A percentile compares a stretch with the other conserved stretches of the same genome.
Conservation (phyloP, 2,888 invertebrate genomes). For the Cheilosia vernalis region DNA sequence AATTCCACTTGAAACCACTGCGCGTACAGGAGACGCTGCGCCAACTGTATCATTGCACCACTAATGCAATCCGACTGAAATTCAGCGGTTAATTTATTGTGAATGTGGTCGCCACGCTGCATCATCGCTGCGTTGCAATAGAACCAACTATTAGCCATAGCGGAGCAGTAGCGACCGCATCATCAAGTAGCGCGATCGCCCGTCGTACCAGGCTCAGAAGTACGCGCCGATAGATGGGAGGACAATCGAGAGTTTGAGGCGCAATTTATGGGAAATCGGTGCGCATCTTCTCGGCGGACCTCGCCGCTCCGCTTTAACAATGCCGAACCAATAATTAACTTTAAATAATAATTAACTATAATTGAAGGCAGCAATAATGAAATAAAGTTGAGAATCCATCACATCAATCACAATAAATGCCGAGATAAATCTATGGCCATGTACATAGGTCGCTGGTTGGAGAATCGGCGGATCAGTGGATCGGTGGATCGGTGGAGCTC, state of each 20-base stretch:
- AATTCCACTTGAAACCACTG: background rate
- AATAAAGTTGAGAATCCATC: slow-evolving; percentile 74
- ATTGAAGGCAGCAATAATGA: slow-evolving; percentile 74
- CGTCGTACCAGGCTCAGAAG: background rate
- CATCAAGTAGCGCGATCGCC: slow-evolving; percentile 1
- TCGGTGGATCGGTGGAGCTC: background rate
- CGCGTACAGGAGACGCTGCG: slow-evolving; percentile 4
- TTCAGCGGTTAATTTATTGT: slow-evolving; percentile 27
- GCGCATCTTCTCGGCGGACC: slow-evolving; percentile 21
- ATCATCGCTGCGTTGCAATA: slow-evolving; percentile 7
- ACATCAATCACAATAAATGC: slow-evolving; percentile 74
- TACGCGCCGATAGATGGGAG: slow-evolving; percentile 33
- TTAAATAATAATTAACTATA: slow-evolving; percentile 75
- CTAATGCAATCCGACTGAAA: slow-evolving; percentile 18
- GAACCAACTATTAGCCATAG: slow-evolving; percentile 13
- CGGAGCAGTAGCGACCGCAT: slow-evolving; percentile 30
- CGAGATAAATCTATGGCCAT: slow-evolving; percentile 70
- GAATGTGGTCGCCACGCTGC: slow-evolving; percentile 12
- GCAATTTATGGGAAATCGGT: slow-evolving; percentile 69
- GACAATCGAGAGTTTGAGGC: slow-evolving; percentile 34
- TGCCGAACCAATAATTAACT: slow-evolving; percentile 72
- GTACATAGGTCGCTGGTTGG: slow-evolving; percentile 29
- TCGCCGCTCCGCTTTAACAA: slow-evolving; percentile 40
- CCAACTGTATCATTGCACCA: slow-evolving; percentile 23
- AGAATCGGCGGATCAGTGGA: background rate